Base-by-base conservation (phyloP, 23 tunicate genomes). In the Halocynthia aurantium region DNA sequence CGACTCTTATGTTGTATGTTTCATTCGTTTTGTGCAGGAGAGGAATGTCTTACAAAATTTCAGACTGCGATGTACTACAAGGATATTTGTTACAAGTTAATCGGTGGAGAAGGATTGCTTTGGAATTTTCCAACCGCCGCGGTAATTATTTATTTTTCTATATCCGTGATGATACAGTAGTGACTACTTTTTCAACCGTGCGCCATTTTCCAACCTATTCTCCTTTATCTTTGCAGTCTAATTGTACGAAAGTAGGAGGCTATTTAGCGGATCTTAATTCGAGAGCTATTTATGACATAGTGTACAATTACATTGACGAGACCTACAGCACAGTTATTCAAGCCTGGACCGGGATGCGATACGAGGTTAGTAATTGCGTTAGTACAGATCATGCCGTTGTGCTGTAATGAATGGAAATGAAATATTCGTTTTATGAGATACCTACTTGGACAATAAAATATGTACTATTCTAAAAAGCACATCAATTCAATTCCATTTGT, bases 281-380 rank as follows among this genome's bases (percentile, higher is more conserved):
- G 31, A 52, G 78, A 12, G 15, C 17, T 17, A 53, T 54, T 8
- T 74, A 74, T 49, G 78, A 74, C 78, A 74, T 17, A 74, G 18
- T 74, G 19, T 74, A 74, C 62, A 49, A 74, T 12, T 74, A 74
- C 21, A 74, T 74, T 54, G 78, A 74, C 57, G 22, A 74, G 55
- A 22, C 55, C 55, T 74, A 74, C 64, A 54, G 56, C 5, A 74
- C 62, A 13, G 78, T 74, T 15, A 64, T 74, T 12, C 78, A 74
- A 53, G 78, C 78, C 9, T 74, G 78, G 78, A 74, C 62, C 11
- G 78, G 78, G 15, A 74, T 74, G 78, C 55, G 78, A 74, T 74
- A 74, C 22, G 78, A 74, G 78, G 78, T 74, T 54, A 52, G 44
- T 31, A 4, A 31, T 31, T 31, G 44, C 44, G 44, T 31, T 31